Evolutionary conservation across 2,888 invertebrate genomes (phyloP).

Genomic region (Coelopa pilipes): DNA sequence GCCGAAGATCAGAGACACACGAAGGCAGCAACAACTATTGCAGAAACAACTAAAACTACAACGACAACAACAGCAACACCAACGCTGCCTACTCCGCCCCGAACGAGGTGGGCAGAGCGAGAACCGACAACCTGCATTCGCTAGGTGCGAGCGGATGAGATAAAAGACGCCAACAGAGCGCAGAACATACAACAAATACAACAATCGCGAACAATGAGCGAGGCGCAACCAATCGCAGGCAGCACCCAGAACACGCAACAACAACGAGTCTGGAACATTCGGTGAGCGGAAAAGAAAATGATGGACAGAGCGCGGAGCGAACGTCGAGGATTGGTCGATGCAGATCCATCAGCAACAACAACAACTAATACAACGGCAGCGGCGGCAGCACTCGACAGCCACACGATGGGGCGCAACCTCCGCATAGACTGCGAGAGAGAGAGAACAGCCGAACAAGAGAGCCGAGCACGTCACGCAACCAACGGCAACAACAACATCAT

Average conservation of each 20-base stretch:
- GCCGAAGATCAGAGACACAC: neutral
- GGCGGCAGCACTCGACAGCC: conserved; percentile 1
- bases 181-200: conserved; percentile 11
- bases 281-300: conserved; percentile 27
- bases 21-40: neutral
- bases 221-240: neutral
- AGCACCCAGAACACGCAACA: too few species aligned
- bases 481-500: neutral
- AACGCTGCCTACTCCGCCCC: neutral
- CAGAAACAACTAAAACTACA: conserved; percentile 14
- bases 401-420: neutral
- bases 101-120: too few species aligned
- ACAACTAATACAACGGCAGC: conserved; percentile 3
- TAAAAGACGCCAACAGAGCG: conserved; percentile 2
- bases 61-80: conserved; percentile 12
- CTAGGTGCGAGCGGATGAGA: neutral
- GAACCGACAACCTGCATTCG: too few species aligned
- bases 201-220: conserved; percentile 10
- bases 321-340: conserved; percentile 33
- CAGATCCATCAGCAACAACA: conserved; percentile 15
- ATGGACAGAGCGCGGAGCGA: conserved; percentile 12
- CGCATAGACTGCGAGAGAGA: neutral
- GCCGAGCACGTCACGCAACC: neutral
- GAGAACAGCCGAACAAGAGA: neutral
- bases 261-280: neutral